Conservation (phyloP, 2,888 invertebrate genomes). For the Chaitophorus viminalis region DNA sequence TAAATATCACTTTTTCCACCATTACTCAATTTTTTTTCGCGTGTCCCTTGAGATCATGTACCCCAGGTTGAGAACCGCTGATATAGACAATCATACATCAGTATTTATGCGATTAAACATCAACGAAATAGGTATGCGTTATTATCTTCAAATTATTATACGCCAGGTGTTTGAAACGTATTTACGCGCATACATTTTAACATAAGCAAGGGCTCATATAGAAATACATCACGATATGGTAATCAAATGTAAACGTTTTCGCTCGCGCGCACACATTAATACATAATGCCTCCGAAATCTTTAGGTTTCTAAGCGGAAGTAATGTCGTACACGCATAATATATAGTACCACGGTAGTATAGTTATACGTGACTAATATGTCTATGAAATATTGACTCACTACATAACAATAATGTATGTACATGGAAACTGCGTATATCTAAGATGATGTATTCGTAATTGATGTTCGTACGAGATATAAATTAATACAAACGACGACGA, state of each 20-base stretch:
- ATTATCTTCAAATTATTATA: slow-evolving; percentile 2
- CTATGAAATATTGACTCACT: neutral
- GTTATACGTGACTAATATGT: neutral
- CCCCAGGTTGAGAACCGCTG: too few relatives aligned
- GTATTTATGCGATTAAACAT: neutral
- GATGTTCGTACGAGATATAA: neutral
- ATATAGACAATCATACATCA: neutral
- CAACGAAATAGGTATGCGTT: neutral
- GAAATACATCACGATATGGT: neutral
- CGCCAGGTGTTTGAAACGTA: neutral
- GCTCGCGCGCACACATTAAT: neutral
- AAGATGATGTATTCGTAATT: neutral
- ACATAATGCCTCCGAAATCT: neutral
- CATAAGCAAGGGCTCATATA: too few relatives aligned
- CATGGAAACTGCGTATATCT: neutral
- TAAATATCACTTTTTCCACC: too few relatives aligned
- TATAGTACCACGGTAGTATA: too few relatives aligned
- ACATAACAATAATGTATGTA: neutral
- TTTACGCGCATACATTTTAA: neutral
- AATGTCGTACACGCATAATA: neutral
- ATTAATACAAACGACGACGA: neutral
- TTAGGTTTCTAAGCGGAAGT: neutral
- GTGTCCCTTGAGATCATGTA: too few relatives aligned
- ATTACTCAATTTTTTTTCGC: too few relatives aligned
- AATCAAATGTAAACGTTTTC: neutral